Evolutionary conservation across 2,797 vertebrate genomes (phyloP).

Genomic region (Halcyon leucocephala): DNA sequence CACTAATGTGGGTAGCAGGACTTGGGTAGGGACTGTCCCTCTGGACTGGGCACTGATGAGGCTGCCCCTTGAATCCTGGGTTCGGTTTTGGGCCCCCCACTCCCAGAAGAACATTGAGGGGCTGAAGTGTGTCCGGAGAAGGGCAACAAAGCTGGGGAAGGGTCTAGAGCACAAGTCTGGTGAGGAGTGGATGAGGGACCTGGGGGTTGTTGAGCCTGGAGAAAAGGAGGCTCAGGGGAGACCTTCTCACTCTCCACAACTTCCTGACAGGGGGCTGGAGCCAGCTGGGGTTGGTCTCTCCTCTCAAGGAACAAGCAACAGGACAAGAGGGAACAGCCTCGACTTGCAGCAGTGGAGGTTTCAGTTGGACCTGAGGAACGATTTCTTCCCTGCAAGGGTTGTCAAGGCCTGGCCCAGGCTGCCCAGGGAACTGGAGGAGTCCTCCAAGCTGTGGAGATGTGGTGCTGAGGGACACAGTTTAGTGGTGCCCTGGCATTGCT

Average conservation of each 20-base stretch:
- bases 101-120: not conserved
- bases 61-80: not conserved
- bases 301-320: no score
- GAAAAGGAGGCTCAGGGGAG: no score
- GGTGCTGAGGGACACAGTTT: not conserved
- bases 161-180: no score
- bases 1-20: not conserved
- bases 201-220: no score
- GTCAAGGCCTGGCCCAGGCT: not conserved
- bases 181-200: not conserved
- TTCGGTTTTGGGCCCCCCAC: not conserved
- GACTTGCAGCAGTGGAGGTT: no score
- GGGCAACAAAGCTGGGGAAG: not conserved
- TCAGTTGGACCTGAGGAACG: no score
- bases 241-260: no score
- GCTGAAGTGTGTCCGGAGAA: not conserved
- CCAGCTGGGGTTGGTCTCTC: no score
- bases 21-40: not conserved
- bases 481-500: not conserved
- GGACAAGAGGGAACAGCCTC: no score
- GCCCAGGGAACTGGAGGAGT: not conserved
- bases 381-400: not conserved
- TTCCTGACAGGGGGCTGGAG: no score
- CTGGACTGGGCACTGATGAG: not conserved
- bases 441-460: not conserved